phyloP scores from a whole-genome alignment of 1,140 invertebrate genomes.

The Probaryconus sp. region DNA sequence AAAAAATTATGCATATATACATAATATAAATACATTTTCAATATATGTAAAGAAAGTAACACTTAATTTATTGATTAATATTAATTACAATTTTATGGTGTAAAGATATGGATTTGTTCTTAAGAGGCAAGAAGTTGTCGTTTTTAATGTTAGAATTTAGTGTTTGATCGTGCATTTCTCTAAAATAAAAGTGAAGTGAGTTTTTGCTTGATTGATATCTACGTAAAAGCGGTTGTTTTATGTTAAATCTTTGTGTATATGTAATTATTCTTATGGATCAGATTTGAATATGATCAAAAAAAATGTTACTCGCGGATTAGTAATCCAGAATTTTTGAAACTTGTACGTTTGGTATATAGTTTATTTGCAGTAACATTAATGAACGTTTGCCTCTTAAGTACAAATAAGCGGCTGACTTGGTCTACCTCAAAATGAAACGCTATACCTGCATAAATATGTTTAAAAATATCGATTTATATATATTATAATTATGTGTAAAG shows the following conservation, averaged over 20 bases:
- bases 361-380: conserved; percentile 2
- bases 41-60: conserved; percentile 39
- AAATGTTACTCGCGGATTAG: no score
- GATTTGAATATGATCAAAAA: no score
- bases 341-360: background rate
- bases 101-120: conserved; percentile 57
- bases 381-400: conserved; percentile 57
- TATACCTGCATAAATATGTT: conserved; percentile 65
- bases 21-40: conserved; percentile 28
- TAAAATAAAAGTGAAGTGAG: background rate
- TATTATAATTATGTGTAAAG: conserved; percentile 27
- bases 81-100: conserved; percentile 59
- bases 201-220: background rate
- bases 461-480: conserved; percentile 59
- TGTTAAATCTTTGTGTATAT: no score
- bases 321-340: background rate
- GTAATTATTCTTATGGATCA: no score
- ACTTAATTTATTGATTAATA: conserved; percentile 68
- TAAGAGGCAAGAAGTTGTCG: conserved; percentile 51
- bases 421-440: conserved; percentile 75
- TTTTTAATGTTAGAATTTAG: conserved; percentile 14
- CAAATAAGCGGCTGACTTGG: conserved; percentile 68
- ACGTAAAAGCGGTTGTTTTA: no score
- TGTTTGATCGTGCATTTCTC: conserved; percentile 27
- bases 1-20: conserved; percentile 16